These are phyloP conservation scores for Drosophila pseudotalamancana DNA, from an alignment of 2,888 invertebrate genomes.

Conservation along the genomic window DNA sequence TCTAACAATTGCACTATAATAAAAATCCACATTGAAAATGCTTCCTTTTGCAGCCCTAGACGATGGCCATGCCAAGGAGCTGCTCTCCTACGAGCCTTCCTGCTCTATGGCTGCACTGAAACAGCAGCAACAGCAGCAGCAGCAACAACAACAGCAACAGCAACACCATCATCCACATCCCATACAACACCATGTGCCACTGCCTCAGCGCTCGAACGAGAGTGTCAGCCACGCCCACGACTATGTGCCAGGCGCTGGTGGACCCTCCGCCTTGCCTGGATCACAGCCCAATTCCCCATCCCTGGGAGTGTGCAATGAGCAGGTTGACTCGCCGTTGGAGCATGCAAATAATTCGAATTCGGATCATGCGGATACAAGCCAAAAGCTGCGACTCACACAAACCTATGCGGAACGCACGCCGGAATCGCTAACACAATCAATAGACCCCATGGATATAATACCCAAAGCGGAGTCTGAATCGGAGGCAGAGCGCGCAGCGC, in stretches of 20 bases:
- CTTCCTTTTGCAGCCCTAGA: slow-evolving; percentile 80
- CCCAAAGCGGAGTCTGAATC: slow-evolving; percentile 77
- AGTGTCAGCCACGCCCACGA: slow-evolving; percentile 63
- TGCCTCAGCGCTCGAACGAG: slow-evolving; percentile 73
- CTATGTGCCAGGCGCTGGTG: slow-evolving; percentile 43
- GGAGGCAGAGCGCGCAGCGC: slow-evolving; percentile 63
- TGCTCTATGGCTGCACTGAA: slow-evolving; percentile 65
- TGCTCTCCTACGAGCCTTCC: slow-evolving; percentile 75
- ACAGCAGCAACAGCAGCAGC: slow-evolving; percentile 62
- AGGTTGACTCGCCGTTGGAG: slow-evolving; percentile 66
- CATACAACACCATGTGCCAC: slow-evolving; percentile 63
- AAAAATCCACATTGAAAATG: slow-evolving; percentile 81
- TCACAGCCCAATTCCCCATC: slow-evolving; percentile 66
- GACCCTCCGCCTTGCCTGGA: slow-evolving; percentile 17
- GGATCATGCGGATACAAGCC: slow-evolving; percentile 57
- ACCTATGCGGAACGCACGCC: slow-evolving; percentile 67
- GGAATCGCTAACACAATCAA: slow-evolving; percentile 79
- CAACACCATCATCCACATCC: slow-evolving; percentile 34
- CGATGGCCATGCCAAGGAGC: slow-evolving; percentile 67
- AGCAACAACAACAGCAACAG: slow-evolving; percentile 52
- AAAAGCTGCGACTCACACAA: slow-evolving; percentile 58
- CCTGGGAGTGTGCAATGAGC: slow-evolving; percentile 52
- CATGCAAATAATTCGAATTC: slow-evolving; percentile 65
- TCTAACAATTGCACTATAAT: slow-evolving; percentile 77
- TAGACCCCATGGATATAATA: slow-evolving; percentile 82